These are phyloP conservation scores for Zalophus californianus DNA, from an alignment of 2,797 vertebrate species.

Conservation along the genomic window DNA sequence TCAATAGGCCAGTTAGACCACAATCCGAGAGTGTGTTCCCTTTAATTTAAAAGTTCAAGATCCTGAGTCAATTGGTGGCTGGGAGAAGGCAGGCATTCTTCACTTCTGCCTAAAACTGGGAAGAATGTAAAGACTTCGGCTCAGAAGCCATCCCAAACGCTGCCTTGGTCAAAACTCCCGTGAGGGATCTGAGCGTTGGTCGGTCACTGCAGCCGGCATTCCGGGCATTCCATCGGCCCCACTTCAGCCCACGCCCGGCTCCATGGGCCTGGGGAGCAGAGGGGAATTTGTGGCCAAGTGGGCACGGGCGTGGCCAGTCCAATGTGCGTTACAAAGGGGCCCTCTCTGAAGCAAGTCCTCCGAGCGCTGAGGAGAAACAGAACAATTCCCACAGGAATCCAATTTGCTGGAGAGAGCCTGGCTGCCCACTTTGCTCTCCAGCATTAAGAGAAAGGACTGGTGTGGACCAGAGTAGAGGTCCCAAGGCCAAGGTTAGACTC, in stretches of 20 bases:
- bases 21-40: background rate
- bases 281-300: background rate
- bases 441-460: background rate
- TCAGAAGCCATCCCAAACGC: background rate
- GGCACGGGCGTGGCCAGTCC: background rate
- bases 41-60: background rate
- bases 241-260: constrained; percentile 69
- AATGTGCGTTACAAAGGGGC: background rate
- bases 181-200: background rate
- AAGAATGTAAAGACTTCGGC: constrained; percentile 47
- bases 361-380: background rate
- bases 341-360: background rate
- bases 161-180: background rate
- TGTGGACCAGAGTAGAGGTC: background rate
- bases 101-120: background rate
- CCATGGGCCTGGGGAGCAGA: background rate
- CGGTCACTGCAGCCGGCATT: constrained; percentile 52
- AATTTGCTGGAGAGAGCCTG: background rate
- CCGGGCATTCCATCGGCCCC: constrained; percentile 60
- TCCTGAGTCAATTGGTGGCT: background rate
- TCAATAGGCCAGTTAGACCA: background rate
- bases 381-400: background rate
- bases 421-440: background rate
- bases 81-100: constrained; percentile 48
- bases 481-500: background rate